These are phyloP conservation scores for Mesorhabditis belari DNA, from an alignment of 2,888 invertebrate species.

Conservation along the genomic window DNA sequence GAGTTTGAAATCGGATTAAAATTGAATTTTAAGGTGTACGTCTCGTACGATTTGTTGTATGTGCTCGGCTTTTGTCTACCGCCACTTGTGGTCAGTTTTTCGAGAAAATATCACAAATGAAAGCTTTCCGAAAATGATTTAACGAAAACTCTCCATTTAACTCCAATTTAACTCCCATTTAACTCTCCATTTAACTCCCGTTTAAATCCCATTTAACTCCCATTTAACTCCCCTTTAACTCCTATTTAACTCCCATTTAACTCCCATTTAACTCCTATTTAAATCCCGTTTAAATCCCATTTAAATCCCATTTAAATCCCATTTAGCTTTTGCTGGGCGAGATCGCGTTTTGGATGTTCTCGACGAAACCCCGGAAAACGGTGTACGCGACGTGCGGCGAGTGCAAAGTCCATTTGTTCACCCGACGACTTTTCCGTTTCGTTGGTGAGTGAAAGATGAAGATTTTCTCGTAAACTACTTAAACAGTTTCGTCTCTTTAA, in stretches of 20 bases:
- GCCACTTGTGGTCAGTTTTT: conserved; percentile 45
- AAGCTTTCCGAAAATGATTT: too few species aligned
- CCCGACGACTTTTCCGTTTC: conserved; percentile 55
- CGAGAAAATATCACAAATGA: too few species aligned
- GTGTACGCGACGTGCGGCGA: conserved; percentile 54
- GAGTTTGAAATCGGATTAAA: background rate
- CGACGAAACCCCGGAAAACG: conserved; percentile 54
- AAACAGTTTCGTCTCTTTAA: background rate
- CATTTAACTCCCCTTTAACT: background rate
- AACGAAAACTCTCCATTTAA: too few species aligned
- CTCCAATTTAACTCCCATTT: too few species aligned
- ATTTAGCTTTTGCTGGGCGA: conserved; percentile 57
- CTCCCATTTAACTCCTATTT: conserved; percentile 10
- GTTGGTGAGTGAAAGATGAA: conserved; percentile 49
- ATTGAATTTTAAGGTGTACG: conserved; percentile 33
- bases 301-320: background rate
- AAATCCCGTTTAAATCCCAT: conserved; percentile 14
- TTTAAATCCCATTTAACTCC: too few species aligned
- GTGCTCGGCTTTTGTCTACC: conserved; percentile 49
- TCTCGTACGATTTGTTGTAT: conserved; percentile 50
- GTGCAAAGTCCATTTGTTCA: conserved; percentile 55
- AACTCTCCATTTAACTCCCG: too few species aligned
- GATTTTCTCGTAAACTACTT: background rate
- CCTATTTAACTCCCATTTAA: background rate
- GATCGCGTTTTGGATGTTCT: conserved; percentile 56